Base-by-base conservation (phyloP, 2,888 invertebrate genomes). In the Himalopsyche kuldschensis region DNA sequence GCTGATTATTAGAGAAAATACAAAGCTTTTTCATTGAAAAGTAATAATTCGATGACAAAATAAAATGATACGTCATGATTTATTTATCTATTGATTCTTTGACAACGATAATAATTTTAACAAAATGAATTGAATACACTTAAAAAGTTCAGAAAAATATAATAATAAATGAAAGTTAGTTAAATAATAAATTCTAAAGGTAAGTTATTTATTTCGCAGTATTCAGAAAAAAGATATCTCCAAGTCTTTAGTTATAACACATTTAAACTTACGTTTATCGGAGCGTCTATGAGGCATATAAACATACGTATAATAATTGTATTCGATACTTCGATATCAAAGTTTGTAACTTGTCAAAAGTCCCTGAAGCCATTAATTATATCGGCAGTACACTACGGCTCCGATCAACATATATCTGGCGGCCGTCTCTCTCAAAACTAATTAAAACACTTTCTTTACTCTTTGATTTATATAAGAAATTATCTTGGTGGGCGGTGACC, bases 401-500 rank as follows among this genome's bases (percentile, higher is more conserved):
- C 20, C 20, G 55, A 55, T 55, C 55, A 55, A 55, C 55, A 55
- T 79, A 78, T 82, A 82, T 78, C 82, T 82, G 78, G 82, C 27
- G 24, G 77, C 41, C 82, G 82, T 80, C 79, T 80, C 79, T 82
- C 79, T 80, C 79, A 83, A 83, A 83, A 83, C 78, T 83, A 83
- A 83, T 83, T 83, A 83, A 83, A 83, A 83, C 78, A 83, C 81
- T 83, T 83, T 83, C 83, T 83, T 83, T 80, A 41, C 75, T 24
- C 81, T 83, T 83, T 83, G 83, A 83, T 83, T 83, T 83, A 83
- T 83, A 63, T 81, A 81, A 78, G 81, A 83, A 83, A 83, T 83
- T 83, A 83, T 83, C 79, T 82, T 32, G 82, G 55, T 55, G 55
- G 55, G 55, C 55, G 55, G 55, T 55, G 55, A 20, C 55, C 24